phyloP scores from a whole-genome alignment of 2,797 vertebrate species.

The Myripristis jacobus region DNA sequence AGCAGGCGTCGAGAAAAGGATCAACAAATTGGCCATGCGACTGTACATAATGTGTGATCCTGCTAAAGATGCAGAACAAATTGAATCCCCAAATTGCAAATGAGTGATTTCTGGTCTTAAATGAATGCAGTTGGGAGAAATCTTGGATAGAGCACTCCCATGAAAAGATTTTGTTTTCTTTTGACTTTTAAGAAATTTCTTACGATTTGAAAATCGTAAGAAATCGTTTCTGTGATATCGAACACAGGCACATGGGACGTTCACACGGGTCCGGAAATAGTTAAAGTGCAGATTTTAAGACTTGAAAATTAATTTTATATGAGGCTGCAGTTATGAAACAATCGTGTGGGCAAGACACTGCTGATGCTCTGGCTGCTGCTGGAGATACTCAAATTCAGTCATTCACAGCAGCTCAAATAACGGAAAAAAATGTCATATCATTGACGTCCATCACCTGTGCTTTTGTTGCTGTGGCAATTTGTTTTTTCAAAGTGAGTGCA shows the following conservation, averaged over 20 bases:
- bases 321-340: no score
- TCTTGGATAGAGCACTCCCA: not conserved
- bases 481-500: constrained; percentile 5
- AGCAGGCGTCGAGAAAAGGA: constrained; percentile 33
- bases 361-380: no score
- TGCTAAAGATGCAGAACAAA: constrained; percentile 43
- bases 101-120: constrained; percentile 12
- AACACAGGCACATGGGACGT: not conserved
- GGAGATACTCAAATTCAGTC: no score
- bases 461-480: not conserved
- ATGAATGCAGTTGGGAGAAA: constrained; percentile 17
- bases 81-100: constrained; percentile 33
- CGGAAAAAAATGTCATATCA: no score
- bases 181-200: not conserved
- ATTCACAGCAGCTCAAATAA: no score
- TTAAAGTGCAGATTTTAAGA: constrained; percentile 1
- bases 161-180: not conserved
- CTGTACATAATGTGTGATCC: constrained; percentile 31
- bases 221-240: not conserved
- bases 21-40: not conserved
- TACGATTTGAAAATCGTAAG: constrained; percentile 7
- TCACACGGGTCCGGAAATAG: not conserved
- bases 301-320: not conserved
- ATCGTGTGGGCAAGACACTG: no score
- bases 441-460: no score